phyloP scores from a whole-genome alignment of 2,797 vertebrate species.

The Alfaro cultratus region DNA sequence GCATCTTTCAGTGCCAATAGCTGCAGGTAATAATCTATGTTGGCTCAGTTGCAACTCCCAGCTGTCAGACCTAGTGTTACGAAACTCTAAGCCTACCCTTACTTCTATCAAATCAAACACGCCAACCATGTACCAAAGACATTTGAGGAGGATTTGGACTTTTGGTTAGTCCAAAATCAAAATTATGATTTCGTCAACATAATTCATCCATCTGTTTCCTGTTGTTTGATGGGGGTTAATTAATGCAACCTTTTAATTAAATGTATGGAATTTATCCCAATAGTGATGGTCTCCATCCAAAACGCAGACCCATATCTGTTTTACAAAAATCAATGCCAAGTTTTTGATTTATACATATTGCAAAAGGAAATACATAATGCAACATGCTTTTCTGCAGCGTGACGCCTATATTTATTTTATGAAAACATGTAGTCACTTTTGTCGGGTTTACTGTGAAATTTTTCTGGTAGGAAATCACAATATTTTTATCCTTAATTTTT shows the following conservation, averaged over 20 bases:
- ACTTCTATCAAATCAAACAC: not conserved
- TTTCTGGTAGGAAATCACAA: not conserved
- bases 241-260: not conserved
- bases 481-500: not conserved
- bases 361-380: not conserved
- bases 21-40: constrained; percentile 19
- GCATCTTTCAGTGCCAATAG: constrained; percentile 44
- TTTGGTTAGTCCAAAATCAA: not conserved
- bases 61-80: not conserved
- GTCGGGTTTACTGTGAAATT: not conserved
- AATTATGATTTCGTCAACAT: not conserved
- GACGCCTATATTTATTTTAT: not conserved
- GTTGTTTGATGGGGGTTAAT: not conserved
- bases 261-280: not conserved
- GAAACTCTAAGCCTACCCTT: not conserved
- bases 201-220: not conserved
- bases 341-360: not conserved
- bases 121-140: not conserved
- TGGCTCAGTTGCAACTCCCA: not conserved
- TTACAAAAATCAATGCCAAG: not conserved
- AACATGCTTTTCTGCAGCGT: not conserved
- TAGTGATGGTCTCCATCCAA: not conserved
- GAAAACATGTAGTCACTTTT: not conserved
- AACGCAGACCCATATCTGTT: not conserved
- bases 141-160: not conserved